Percentiles rank a stretch among this genome's conserved stretches.
Conservation (phyloP, 2,888 invertebrate species). For the Schizaphis graminum region DNA sequence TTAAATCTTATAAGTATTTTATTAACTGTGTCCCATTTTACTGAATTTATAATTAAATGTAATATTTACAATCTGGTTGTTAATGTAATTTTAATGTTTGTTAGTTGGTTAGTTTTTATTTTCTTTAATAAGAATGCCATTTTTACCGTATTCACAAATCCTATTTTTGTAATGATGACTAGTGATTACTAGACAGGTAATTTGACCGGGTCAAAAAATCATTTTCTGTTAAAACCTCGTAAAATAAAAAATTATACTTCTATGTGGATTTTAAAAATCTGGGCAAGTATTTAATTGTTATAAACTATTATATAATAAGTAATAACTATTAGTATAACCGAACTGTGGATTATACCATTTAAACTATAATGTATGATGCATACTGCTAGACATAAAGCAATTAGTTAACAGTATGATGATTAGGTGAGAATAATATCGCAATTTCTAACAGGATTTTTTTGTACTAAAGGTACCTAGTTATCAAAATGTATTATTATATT, state of each 20-base stretch:
- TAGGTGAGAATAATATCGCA: background rate
- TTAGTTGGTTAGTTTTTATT: background rate
- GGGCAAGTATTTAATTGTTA: background rate
- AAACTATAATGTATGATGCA: background rate
- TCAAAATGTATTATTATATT: background rate
- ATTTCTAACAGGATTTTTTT: no score
- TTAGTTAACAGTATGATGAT: no score
- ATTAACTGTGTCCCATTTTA: conserved; percentile 11
- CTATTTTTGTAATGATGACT: no score
- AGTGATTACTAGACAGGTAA: no score
- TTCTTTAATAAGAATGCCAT: no score
- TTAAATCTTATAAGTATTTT: background rate
- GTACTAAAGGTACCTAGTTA: no score
- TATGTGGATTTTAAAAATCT: background rate
- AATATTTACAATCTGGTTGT: background rate
- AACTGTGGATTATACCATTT: background rate
- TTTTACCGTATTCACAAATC: background rate
- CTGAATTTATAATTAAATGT: conserved; percentile 31
- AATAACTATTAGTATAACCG: background rate
- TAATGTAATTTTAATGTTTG: background rate
- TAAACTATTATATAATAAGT: background rate
- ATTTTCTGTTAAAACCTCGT: no score
- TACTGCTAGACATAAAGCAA: background rate
- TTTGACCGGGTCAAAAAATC: no score
- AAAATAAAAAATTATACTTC: background rate